A percentile compares a stretch with the other conserved stretches of the same genome.
phyloP scores from a whole-genome alignment of 2,888 invertebrate genomes.

The Heliconius charithonia region DNA sequence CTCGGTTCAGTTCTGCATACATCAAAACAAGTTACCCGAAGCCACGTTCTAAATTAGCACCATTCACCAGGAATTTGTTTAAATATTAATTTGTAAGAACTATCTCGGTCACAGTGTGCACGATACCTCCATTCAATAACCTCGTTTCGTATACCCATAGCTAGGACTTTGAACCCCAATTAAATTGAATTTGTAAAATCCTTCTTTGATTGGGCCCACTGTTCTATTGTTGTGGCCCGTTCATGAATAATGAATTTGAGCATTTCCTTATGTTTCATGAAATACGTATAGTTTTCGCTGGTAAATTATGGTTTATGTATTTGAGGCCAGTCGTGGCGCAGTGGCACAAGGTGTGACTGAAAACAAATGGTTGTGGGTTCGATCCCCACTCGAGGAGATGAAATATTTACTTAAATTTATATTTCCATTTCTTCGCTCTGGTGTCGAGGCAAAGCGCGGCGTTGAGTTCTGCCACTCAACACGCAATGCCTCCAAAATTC shows the following conservation, averaged over 20 bases:
- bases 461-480: too few relatives aligned
- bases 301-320: slow-evolving; percentile 18
- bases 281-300: slow-evolving; percentile 25
- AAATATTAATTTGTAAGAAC: slow-evolving; percentile 19
- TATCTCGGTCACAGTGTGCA: slow-evolving; percentile 30
- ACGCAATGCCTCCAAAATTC: too few relatives aligned
- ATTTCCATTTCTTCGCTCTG: too few relatives aligned
- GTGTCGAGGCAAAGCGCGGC: too few relatives aligned
- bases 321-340: too few relatives aligned
- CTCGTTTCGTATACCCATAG: slow-evolving; percentile 40
- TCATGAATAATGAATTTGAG: slow-evolving; percentile 37
- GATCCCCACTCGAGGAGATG: too few relatives aligned
- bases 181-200: slow-evolving; percentile 52
- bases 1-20: slow-evolving; percentile 1
- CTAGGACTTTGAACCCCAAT: slow-evolving; percentile 49
- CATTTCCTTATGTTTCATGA: slow-evolving; percentile 25
- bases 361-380: too few relatives aligned
- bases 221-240: slow-evolving; percentile 34
- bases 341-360: too few relatives aligned
- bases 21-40: background rate
- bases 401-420: too few relatives aligned
- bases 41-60: slow-evolving; percentile 1
- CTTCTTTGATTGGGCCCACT: slow-evolving; percentile 47
- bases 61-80: slow-evolving; percentile 12
- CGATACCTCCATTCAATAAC: slow-evolving; percentile 27